Evolutionary conservation across 2,888 invertebrate genomes (phyloP), one percentile per base, ranked within the genome.

Genomic region (Apeira syringaria): DNA sequence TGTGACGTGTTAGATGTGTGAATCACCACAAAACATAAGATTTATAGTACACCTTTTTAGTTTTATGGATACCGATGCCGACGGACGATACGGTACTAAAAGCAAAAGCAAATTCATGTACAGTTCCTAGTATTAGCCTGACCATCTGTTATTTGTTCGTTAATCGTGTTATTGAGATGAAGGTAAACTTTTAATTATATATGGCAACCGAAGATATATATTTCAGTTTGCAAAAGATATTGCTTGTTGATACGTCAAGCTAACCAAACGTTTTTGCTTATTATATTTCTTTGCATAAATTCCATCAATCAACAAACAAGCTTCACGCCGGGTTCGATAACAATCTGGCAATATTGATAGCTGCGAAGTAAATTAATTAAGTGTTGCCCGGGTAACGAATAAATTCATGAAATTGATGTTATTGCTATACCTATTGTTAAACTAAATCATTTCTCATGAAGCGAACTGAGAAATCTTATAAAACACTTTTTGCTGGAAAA

Each of bases 301-400:
- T 44, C 4, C 8, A 15, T 43, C 32, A 10, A 22, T 31, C 15
- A 27, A 42, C 25, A 33, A 32, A 32, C 28, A 8, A 26, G 25
- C 29, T 44, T 44, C 33, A 29, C 18, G 37, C 12, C 36, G 20
- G 32, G 32, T 10, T 36, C 10, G 29, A 41, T 45, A 46, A 30
- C 20, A 49, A 49, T 40, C 33, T 17, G 37, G 40, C 37, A 47
- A 48, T 54, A 34, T 41, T 42, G 35, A 42, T 48, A 43, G 30
- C 38, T 20, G 31, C 13, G 39, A 35, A 53, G 46, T 49, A 53
- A 28, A 48, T 51, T 47, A 59, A 61, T 56, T 53, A 44, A 46
- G 39, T 36, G 50, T 52, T 51, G 47, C 44, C 38, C 20, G 29
- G 49, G 47, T 15, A 35, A 47, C 47, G 40, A 20, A 38, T 29